Base-by-base conservation (phyloP, 2,113 vertebrate species). In the Leptocoma aspasia region DNA sequence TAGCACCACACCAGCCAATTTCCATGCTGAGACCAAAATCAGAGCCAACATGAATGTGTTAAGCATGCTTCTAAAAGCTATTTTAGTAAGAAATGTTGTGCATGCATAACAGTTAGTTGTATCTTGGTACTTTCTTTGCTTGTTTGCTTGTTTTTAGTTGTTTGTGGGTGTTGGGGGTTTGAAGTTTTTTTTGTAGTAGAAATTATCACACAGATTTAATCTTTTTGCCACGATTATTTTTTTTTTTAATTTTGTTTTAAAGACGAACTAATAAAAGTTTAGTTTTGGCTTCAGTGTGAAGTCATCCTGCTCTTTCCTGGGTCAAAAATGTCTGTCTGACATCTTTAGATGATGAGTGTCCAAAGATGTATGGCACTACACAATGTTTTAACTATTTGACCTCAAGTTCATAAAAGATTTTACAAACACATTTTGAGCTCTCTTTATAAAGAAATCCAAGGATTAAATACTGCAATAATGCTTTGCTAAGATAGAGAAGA, bases 81-180 rank as follows among this genome's bases (percentile, higher is more conserved):
- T 23, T 81, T 33, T 49, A 37, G 30, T 33, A 71, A 50, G 60
- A 94, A 75, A 75, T 39, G 30, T 3, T 31, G 10, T 33, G 28
- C 17, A 49, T 45, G 15, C 3, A 64, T 41, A 92, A 86, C 6
- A 53, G 17, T 13, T 75, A 37, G 14, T 14, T 61, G 20, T 66
- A 35, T 22, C 44, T 89, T 59, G 17, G 9, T 15, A 26, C 61
- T 18, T 23, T 28, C 22, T 31, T 77, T 30, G 3, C 5, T 59
- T 44, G 4, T 17, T 80, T 35, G 5, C 13, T 44, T 31, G 7
- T n/a, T 54, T 75, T 35, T 10, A 54, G 4, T 31, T 27, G 4
- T 73, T 66, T 6, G 3, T 13, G 2, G 5, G 4, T 3, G 1
- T n/a, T 37, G 33, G 10, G 6, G 2, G 3, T 4, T 17, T 47